Percentiles rank a stretch among this genome's conserved stretches.
Conservation (phyloP, 1,140 invertebrate species). For the Condylostylus longicornis region DNA sequence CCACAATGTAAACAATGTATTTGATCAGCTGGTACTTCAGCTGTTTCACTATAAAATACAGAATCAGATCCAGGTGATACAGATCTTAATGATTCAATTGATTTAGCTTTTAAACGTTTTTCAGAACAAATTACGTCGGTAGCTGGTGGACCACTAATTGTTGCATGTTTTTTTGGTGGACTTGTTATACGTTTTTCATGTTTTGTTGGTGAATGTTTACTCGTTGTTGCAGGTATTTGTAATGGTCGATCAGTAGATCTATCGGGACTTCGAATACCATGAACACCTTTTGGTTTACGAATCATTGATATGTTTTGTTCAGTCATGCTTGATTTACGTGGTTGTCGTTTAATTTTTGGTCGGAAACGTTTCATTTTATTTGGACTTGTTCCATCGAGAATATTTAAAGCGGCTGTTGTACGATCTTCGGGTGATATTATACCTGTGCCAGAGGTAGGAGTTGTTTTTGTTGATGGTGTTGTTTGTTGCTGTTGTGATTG, state of each 20-base stretch:
- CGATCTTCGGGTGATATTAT: constrained; percentile 21
- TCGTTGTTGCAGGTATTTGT: constrained; percentile 15
- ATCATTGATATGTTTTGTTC: constrained; percentile 2
- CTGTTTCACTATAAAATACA: constrained; percentile 71
- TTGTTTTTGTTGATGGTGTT: neutral
- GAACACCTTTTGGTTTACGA: neutral
- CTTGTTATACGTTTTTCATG: constrained; percentile 9
- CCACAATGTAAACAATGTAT: constrained; percentile 62
- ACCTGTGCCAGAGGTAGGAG: constrained; percentile 3
- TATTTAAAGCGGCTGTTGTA: constrained; percentile 4
- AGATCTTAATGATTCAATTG: constrained; percentile 66
- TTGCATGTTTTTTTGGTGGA: constrained; percentile 17
- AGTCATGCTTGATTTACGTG: constrained; percentile 16
- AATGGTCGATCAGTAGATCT: constrained; percentile 8
- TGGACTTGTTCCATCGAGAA: constrained; percentile 20
- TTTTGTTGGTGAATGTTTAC: constrained; percentile 8
- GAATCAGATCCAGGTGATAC: constrained; percentile 76
- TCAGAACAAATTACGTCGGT: constrained; percentile 19
- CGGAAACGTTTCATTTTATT: constrained; percentile 29
- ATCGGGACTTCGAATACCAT: constrained; percentile 6
- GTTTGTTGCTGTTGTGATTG: neutral
- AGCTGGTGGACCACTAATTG: constrained; percentile 9
- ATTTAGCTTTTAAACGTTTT: constrained; percentile 56
- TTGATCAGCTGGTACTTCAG: constrained; percentile 32
- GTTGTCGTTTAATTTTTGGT: constrained; percentile 27